These are phyloP conservation scores for Apolygus lucorum DNA, from an alignment of 1,140 invertebrate genomes.

Conservation along the genomic window DNA sequence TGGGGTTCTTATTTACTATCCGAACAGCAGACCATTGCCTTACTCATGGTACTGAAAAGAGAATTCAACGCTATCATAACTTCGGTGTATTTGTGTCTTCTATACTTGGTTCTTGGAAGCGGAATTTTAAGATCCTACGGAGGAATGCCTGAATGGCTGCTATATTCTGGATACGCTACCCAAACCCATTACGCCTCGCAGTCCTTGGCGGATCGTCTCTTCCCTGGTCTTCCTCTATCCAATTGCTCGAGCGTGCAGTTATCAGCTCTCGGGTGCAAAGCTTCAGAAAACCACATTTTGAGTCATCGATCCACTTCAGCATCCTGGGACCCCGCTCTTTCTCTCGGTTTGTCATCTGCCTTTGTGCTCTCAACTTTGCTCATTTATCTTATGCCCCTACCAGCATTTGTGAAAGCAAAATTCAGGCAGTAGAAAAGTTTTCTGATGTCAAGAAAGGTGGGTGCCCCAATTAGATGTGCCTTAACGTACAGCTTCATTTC, in stretches of 20 bases:
- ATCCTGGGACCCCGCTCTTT: slow-evolving; percentile 56
- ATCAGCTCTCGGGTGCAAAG: slow-evolving; percentile 49
- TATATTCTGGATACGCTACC: slow-evolving; percentile 66
- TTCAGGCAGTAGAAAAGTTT: slow-evolving; percentile 82
- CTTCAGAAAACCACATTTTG: slow-evolving; percentile 58
- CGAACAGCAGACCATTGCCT: slow-evolving; percentile 72
- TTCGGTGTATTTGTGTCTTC: slow-evolving; percentile 56
- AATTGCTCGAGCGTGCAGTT: slow-evolving; percentile 23
- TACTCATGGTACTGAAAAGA: slow-evolving; percentile 71
- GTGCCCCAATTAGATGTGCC: no score
- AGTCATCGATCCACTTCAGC: slow-evolving; percentile 60
- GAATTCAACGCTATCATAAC: slow-evolving; percentile 63
- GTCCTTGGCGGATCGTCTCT: slow-evolving; percentile 52
- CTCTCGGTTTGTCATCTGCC: slow-evolving; percentile 70
- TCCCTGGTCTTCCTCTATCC: slow-evolving; percentile 42
- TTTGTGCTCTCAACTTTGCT: slow-evolving; percentile 74
- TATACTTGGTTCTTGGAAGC: slow-evolving; percentile 65
- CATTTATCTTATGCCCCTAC: slow-evolving; percentile 74
- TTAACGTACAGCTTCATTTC: no score
- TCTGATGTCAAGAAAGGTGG: no score
- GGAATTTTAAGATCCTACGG: slow-evolving; percentile 57
- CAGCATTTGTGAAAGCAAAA: slow-evolving; percentile 77
- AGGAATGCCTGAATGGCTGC: slow-evolving; percentile 67
- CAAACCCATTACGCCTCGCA: slow-evolving; percentile 65
- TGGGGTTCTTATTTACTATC: slow-evolving; percentile 72